These are phyloP conservation scores for Channa argus DNA, from an alignment of 2,113 vertebrate genomes.

Conservation along the genomic window DNA sequence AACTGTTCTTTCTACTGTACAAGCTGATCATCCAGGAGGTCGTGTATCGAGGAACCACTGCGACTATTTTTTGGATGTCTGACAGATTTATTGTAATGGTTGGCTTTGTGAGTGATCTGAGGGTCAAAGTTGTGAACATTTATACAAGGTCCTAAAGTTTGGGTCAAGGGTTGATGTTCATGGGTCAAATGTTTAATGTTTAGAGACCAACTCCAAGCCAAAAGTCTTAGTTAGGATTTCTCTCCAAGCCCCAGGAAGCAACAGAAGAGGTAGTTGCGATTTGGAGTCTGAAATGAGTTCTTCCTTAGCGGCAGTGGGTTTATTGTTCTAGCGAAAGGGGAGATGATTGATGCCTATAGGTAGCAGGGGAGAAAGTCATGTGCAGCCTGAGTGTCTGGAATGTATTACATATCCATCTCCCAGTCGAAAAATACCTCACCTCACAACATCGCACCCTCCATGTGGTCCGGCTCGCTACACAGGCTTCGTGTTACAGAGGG, in stretches of 20 bases:
- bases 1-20: conserved; percentile 24
- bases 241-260: conserved; percentile 51
- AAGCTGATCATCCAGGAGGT: conserved; percentile 43
- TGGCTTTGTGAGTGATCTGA: conserved; percentile 14
- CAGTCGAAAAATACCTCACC: conserved; percentile 75
- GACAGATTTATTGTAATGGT: conserved; percentile 19
- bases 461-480: conserved; percentile 73
- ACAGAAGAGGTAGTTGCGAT: conserved; percentile 65
- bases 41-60: background rate
- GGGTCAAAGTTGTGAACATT: conserved; percentile 27
- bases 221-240: conserved; percentile 45
- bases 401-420: conserved; percentile 79
- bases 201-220: conserved; percentile 13
- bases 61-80: background rate
- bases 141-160: conserved; percentile 34
- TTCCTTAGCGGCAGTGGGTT: conserved; percentile 75
- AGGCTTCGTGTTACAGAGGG: conserved; percentile 74
- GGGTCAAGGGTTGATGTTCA: conserved; percentile 49
- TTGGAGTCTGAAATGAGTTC: conserved; percentile 67
- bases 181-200: conserved; percentile 41
- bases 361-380: conserved; percentile 72
- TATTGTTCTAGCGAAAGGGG: conserved; percentile 84
- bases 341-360: conserved; percentile 84
- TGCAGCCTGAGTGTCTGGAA: conserved; percentile 80
- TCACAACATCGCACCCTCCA: conserved; percentile 77